These are phyloP conservation scores for Chrysocyon brachyurus DNA, from an alignment of 2,797 vertebrate genomes.

Conservation along the genomic window DNA sequence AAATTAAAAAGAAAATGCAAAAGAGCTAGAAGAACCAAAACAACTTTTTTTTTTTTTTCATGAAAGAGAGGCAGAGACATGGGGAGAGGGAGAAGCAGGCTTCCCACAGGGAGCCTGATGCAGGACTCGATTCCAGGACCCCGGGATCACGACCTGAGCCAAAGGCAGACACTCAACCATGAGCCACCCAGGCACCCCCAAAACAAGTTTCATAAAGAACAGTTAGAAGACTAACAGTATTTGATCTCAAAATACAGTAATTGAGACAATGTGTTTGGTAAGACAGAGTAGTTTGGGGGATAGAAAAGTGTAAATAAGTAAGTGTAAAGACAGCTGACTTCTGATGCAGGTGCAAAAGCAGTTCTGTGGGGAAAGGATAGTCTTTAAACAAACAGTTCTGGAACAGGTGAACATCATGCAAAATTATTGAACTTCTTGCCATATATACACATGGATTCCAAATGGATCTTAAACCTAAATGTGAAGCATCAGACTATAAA, in stretches of 20 bases:
- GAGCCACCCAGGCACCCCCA: too few relatives aligned
- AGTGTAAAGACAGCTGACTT: fast-evolving
- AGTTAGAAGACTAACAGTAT: background rate
- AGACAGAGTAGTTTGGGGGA: background rate
- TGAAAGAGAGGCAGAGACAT: too few relatives aligned
- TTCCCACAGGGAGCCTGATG: too few relatives aligned
- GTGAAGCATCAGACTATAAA: background rate
- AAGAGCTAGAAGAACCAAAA: too few relatives aligned
- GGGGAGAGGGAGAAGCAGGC: too few relatives aligned
- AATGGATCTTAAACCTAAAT: too few relatives aligned
- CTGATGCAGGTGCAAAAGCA: too few relatives aligned
- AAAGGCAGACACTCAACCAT: too few relatives aligned
- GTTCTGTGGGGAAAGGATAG: background rate
- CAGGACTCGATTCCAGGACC: too few relatives aligned
- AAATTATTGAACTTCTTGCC: background rate
- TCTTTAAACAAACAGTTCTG: background rate
- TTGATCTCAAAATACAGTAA: background rate
- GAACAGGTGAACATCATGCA: background rate
- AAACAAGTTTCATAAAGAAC: background rate
- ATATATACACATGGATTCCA: background rate
- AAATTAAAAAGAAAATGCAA: too few relatives aligned
- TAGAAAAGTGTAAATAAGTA: background rate
- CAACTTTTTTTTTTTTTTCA: too few relatives aligned
- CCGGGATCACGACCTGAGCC: too few relatives aligned
- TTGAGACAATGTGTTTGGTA: background rate